These are phyloP conservation scores for Enoplosus armatus DNA, from an alignment of 2,797 vertebrate species.

Conservation along the genomic window DNA sequence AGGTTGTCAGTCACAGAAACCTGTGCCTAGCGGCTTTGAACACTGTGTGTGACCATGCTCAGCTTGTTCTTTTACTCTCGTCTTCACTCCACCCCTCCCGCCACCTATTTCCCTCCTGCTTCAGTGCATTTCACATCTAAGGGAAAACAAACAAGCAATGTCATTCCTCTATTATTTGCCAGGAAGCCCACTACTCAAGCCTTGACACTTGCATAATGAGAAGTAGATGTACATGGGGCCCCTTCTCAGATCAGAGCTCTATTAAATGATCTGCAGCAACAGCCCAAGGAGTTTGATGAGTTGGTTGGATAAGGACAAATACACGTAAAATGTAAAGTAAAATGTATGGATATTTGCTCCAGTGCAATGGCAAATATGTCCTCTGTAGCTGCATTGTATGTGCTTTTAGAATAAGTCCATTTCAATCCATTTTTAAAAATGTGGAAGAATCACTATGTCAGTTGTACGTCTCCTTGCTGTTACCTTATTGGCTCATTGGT, in stretches of 20 bases:
- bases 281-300: conserved; percentile 56
- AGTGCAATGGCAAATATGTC: conserved; percentile 22
- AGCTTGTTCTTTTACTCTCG: conserved; percentile 61
- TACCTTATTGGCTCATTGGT: neutral
- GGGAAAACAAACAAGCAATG: conserved; percentile 78
- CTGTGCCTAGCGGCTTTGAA: conserved; percentile 67
- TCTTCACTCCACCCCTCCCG: conserved; percentile 47
- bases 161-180: conserved; percentile 77
- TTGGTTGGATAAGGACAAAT: conserved; percentile 46
- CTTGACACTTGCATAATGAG: conserved; percentile 80
- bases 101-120: conserved; percentile 58
- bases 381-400: conserved; percentile 10
- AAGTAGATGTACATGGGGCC: conserved; percentile 73
- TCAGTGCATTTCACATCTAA: conserved; percentile 70
- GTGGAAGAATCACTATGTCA: neutral
- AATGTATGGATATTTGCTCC: conserved; percentile 18
- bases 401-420: conserved; percentile 8
- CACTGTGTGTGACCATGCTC: conserved; percentile 66
- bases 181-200: conserved; percentile 71
- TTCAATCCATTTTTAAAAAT: neutral
- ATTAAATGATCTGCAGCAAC: conserved; percentile 74
- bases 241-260: conserved; percentile 68
- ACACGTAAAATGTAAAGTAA: conserved; percentile 8
- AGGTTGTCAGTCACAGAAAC: conserved; percentile 74
- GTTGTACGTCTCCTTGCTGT: neutral